Percentiles rank a stretch among this genome's conserved stretches.
These are phyloP conservation scores for Neoscelio sp. DNA, from an alignment of 2,888 invertebrate genomes.

Conservation along the genomic window DNA sequence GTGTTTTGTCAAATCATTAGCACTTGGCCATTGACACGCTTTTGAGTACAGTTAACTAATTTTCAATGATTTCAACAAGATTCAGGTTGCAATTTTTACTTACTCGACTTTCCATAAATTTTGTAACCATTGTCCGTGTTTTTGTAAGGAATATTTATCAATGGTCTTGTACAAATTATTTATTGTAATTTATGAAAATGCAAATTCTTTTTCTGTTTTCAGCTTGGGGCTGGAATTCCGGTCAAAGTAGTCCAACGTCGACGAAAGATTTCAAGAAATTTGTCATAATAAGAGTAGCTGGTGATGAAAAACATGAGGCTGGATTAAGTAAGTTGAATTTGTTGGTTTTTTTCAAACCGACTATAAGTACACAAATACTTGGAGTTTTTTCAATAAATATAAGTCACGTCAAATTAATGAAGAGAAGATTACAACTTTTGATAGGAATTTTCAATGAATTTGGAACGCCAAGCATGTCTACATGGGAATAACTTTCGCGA, in stretches of 20 bases:
- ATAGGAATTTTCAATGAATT: no score
- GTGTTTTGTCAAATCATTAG: slow-evolving; percentile 69
- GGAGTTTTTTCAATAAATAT: no score
- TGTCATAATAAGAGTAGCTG: slow-evolving; percentile 86
- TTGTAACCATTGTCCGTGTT: slow-evolving; percentile 12
- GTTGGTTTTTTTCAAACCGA: not conserved
- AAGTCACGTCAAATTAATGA: no score
- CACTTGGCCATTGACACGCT: slow-evolving; percentile 72
- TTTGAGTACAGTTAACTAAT: slow-evolving; percentile 73
- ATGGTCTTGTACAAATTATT: not conserved
- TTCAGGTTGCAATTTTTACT: slow-evolving; percentile 14
- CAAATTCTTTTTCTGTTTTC: slow-evolving; percentile 47
- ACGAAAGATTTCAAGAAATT: slow-evolving; percentile 86
- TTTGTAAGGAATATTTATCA: no score
- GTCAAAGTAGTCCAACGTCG: slow-evolving; percentile 83
- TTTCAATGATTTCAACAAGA: slow-evolving; percentile 32
- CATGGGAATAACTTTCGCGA: no score
- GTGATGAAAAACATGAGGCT: slow-evolving; percentile 84
- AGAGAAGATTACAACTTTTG: no score
- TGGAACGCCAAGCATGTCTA: no score
- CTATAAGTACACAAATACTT: no score
- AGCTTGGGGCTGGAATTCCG: slow-evolving; percentile 85
- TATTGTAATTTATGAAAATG: not conserved
- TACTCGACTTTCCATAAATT: slow-evolving; percentile 33
- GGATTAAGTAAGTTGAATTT: slow-evolving; percentile 77